Evolutionary conservation across 30 jellyfish, hydroid and myxozoan species (phyloP), one percentile per base, ranked within the genome.

Genomic region (Turritopsis dohrnii): DNA sequence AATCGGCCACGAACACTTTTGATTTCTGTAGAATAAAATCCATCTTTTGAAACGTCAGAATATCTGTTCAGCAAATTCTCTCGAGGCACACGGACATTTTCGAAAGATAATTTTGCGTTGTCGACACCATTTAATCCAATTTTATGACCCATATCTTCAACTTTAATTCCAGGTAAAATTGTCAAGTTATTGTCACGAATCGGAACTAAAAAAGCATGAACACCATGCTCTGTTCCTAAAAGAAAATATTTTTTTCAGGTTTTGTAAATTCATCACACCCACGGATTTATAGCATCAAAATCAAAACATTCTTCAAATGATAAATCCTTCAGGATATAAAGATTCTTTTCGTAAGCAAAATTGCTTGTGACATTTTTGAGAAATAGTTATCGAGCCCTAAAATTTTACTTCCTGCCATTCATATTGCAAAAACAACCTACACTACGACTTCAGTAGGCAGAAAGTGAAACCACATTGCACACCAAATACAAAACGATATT

Each of bases 71-170:
- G 81, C 72, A 92, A 89, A 53, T 88, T 87, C 76, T 85, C 93
- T n/a, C 96, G 81, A 13, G 98, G 96, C 31, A 92, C 96, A 4
- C 98, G 95, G n/a, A 92, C 96, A 53, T 92, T 88, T 29, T 92
- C 88, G 74, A 92, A 92, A 82, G 92, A 26, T 79, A 90, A 81
- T 82, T 91, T 87, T 74, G 96, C 97, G 81, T 91, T 91, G 91
- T 91, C 97, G 24, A 91, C 97, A 29, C 97, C 97, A 71, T 91
- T 91, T 52, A 92, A 86, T 16, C 96, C 95, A 90, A 91, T 91
- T 72, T 91, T 91, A 88, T 77, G 84, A 0, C 97, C 97, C 97
- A 91, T 91, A 76, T 91, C 97, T 81, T 87, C 97, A 66, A 91
- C 94, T 26, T 86, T 83, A 8, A 91, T 94, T 13, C 97, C 97